Percentiles rank a stretch among this genome's conserved stretches.
Evolutionary conservation across 1,140 invertebrate genomes (phyloP).

Genomic region (Chironomus striatipennis): DNA sequence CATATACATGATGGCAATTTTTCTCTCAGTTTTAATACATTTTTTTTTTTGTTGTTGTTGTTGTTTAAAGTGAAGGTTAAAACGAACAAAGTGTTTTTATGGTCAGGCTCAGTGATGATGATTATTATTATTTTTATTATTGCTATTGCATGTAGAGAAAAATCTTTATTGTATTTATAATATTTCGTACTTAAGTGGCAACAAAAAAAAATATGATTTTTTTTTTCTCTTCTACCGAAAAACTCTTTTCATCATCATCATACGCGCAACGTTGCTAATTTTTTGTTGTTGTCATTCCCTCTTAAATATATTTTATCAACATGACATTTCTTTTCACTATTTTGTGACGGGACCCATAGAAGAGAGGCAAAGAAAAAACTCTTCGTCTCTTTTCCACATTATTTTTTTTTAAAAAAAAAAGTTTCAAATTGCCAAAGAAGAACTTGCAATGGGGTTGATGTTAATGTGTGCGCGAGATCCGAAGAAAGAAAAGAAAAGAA

Average conservation of each 20-base stretch:
- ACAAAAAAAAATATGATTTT: constrained; percentile 4
- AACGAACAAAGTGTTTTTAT: constrained; percentile 22
- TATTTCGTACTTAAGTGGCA: background rate
- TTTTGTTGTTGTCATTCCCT: too few species aligned
- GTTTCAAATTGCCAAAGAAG: background rate
- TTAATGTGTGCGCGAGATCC: background rate
- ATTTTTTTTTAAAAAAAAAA: too few species aligned
- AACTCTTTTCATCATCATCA: background rate
- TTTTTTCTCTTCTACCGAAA: too few species aligned
- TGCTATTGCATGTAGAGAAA: background rate
- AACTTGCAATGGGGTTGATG: background rate
- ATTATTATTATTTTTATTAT: constrained; percentile 5
- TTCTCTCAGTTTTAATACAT: constrained; percentile 19
- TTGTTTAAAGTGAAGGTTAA: constrained; percentile 20
- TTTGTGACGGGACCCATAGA: too few species aligned
- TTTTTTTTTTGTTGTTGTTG: constrained; percentile 8
- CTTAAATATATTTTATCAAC: too few species aligned
- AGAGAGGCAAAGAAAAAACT: background rate
- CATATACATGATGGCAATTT: constrained; percentile 19
- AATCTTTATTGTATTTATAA: constrained; percentile 8
- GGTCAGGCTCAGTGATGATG: constrained; percentile 17
- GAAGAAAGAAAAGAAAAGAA: background rate
- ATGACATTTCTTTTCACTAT: too few species aligned
- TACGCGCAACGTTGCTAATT: background rate
- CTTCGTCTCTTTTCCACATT: background rate